Base-by-base conservation (phyloP, 2,113 vertebrate genomes). In the Nycticebus coucang region DNA sequence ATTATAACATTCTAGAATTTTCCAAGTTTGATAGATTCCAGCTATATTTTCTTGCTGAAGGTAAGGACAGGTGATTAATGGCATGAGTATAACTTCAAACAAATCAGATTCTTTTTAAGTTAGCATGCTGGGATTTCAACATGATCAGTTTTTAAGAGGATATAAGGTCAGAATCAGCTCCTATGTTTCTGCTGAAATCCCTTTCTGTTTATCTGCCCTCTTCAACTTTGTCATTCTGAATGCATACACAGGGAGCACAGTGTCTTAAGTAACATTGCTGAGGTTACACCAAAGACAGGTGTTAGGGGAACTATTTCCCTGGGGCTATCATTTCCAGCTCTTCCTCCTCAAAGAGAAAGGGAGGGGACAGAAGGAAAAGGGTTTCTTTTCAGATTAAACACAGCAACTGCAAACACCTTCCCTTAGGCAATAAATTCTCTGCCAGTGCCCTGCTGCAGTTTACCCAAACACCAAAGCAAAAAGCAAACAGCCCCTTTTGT, bases 361-460 rank as follows among this genome's bases (percentile, higher is more conserved):
- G 96, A 98, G 97, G 97, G 90, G 97, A 97, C 79, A 97, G 97
- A 97, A 98, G 98, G 97, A 96, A 97, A 98, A 98, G 97, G 98
- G 98, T 98, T 98, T 99, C 98, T 99, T 99, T 99, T 99, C 98
- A 98, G 98, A 99, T 99, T 98, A 98, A 98, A 98, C 97, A 98
- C 98, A 98, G 98, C 74, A 95, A 97, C 96, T 94, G 98, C 99
- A 99, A 99, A 99, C 98, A 98, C 98, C 98, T 99, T 98, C 98
- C 98, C 97, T 30, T 87, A 97, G 99, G 99, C 98, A 97, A 98
- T 98, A 97, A 98, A 98, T 98, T 98, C 98, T 95, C 98, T 98
- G 96, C 96, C 95, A 97, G 81, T 85, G 74, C 93, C n/a, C 96
- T 98, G 97, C 97, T 97, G 98, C 98, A 98, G 98, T 95, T 97